A percentile compares a stretch with the other conserved stretches of the same genome.
phyloP scores from a whole-genome alignment of 2,888 invertebrate genomes.

The Nasonia oneida region DNA sequence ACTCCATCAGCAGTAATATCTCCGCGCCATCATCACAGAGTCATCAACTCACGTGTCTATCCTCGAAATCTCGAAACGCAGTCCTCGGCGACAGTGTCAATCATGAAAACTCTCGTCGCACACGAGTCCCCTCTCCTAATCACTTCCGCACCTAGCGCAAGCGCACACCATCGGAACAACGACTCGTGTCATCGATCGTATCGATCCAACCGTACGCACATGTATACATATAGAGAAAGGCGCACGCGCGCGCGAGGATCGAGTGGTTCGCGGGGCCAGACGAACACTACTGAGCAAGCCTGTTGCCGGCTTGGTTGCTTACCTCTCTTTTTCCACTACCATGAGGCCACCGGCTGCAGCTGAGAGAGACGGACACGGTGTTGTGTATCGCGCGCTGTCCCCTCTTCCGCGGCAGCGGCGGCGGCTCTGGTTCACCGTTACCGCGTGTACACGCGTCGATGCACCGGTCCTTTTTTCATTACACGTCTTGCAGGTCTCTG shows the following conservation, averaged over 20 bases:
- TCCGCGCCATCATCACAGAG: neutral
- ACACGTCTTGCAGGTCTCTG: no score
- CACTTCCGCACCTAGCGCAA: neutral
- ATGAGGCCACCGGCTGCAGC: constrained; percentile 8
- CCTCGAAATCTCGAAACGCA: neutral
- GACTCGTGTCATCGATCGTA: neutral
- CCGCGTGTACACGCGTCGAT: neutral
- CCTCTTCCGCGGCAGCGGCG: neutral
- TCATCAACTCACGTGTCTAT: neutral
- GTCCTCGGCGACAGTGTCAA: neutral
- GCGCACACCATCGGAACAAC: neutral
- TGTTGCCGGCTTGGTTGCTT: neutral
- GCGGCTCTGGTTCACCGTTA: constrained; percentile 3
- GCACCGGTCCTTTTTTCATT: neutral
- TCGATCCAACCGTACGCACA: neutral
- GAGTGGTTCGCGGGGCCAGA: constrained; percentile 4
- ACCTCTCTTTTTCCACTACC: constrained; percentile 25
- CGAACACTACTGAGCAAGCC: neutral
- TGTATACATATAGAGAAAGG: neutral
- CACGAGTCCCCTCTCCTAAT: neutral
- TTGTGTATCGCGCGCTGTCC: constrained; percentile 1
- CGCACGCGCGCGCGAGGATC: constrained; percentile 8
- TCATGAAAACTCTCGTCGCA: neutral
- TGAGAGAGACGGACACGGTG: neutral
- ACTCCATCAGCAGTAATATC: neutral